A percentile compares a stretch with the other conserved stretches of the same genome.
Evolutionary conservation across 2,888 invertebrate species (phyloP).

Genomic region (Machimus rusticus): DNA sequence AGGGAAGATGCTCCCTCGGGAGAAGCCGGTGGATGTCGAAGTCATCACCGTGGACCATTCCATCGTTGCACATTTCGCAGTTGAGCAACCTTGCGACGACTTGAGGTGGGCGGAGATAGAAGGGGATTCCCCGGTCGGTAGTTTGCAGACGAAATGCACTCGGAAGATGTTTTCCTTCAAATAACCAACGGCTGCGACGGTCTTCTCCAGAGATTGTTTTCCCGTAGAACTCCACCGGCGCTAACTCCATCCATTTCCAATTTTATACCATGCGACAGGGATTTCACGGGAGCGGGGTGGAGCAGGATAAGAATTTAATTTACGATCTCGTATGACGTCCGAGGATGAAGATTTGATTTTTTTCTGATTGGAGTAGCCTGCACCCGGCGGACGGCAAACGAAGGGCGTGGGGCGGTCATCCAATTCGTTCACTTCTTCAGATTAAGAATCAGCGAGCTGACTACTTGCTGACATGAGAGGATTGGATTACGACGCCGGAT

Average conservation of each 20-base stretch:
- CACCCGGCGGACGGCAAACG: not conserved
- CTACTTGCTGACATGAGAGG: not conserved
- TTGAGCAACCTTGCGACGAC: not conserved
- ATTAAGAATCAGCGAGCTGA: not conserved
- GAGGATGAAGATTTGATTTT: constrained; percentile 7
- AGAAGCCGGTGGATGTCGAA: not conserved
- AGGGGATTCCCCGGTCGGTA: not conserved
- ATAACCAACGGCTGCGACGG: not conserved
- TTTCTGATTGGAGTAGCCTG: not conserved
- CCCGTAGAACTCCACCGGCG: not conserved
- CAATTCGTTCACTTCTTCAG: not conserved
- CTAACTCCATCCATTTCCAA: not conserved
- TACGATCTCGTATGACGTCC: not conserved
- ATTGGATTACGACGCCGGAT: not conserved
- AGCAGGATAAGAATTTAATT: not conserved
- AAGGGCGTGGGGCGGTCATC: not conserved
- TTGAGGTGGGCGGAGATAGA: not conserved
- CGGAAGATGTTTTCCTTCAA: constrained; percentile 6
- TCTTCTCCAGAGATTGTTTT: constrained; percentile 9
- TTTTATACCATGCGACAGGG: not conserved
- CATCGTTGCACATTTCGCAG: not conserved
- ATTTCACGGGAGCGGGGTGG: not conserved
- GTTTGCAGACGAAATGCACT: not conserved
- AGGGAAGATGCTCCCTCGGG: not conserved
- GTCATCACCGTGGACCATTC: not conserved